Evolutionary conservation across 2,113 vertebrate genomes (phyloP), one percentile per base, ranked within the genome.

Genomic region (Hiodon tergisus): DNA sequence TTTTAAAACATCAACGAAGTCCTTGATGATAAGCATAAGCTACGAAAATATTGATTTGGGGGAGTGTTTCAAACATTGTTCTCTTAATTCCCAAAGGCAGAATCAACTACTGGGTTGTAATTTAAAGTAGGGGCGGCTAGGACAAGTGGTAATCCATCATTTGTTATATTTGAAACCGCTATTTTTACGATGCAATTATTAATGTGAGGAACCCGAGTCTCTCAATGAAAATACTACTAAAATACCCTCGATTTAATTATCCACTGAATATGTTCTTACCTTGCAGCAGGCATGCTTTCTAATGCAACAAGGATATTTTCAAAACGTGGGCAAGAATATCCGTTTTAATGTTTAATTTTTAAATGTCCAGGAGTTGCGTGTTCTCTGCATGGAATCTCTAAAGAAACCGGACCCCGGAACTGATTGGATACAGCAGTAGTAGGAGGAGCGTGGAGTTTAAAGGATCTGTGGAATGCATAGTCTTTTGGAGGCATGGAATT

Each of bases 211-310:
- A 31, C 31, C 31, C 31, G 31, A 31, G 31, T 31, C 31, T 31
- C 31, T 31, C 31, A 31, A 31, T 31, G 31, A 31, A 8, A 66
- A 66, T 6, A 66, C 48, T 9, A 11, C 31, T 11, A 66, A 17
- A 10, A 7, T 47, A 48, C 31, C 6, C 7, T 5, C 63, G 48
- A 47, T 69, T 51, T 14, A 53, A 16, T 6, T 54, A 14, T 5
- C 68, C 53, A 69, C 52, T 5, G 14, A 2, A 6, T 6, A 50
- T 16, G 50, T 9, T 74, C 87, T 87, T 87, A 92, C 91, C 90
- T 85, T 78, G 85, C 60, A 72, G 86, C 83, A 53, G 89, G 87
- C 91, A 92, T 91, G 68, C 3, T 86, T 74, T 80, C 77, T 80
- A 72, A 7, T 48, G 59, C n/a, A 67, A 69, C 80, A 61, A 0